Conservation (phyloP, 2,888 invertebrate species). For the Tenodera sinensis region DNA sequence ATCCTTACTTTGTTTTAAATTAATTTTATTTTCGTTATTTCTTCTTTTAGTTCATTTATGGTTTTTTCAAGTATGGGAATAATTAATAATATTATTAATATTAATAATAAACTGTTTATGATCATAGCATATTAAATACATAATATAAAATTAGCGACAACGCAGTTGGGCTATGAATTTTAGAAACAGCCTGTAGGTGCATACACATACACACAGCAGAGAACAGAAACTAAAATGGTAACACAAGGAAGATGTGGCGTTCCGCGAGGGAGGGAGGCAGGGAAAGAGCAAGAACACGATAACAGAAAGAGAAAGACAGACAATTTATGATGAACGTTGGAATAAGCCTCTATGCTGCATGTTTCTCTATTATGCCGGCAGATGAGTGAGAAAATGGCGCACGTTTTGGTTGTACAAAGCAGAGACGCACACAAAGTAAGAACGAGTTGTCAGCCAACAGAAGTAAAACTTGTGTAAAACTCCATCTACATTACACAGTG, state of each 20-base stretch:
- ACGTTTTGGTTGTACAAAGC: not conserved
- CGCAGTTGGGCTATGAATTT: not conserved
- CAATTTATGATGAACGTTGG: constrained; percentile 15
- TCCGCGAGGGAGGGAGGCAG: not conserved
- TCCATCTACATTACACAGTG: too few relatives aligned
- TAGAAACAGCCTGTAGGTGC: not conserved
- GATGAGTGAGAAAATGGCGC: not conserved
- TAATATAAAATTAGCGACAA: not conserved
- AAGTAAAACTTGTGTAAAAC: not conserved
- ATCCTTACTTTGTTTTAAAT: too few relatives aligned
- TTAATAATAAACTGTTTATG: too few relatives aligned
- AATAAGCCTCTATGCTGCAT: constrained; percentile 1
- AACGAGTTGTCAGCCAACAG: not conserved
- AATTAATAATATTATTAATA: too few relatives aligned
- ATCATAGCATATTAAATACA: too few relatives aligned
- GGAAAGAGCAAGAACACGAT: not conserved
- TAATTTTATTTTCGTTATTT: too few relatives aligned
- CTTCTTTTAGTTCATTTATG: too few relatives aligned
- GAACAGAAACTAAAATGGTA: constrained; percentile 11
- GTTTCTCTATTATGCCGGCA: not conserved
- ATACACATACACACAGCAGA: not conserved
- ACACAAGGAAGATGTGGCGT: constrained; percentile 12
- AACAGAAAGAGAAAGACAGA: constrained; percentile 3
- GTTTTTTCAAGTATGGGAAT: too few relatives aligned
- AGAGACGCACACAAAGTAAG: not conserved